Evolutionary conservation across 2,888 invertebrate species (phyloP), one percentile per base, ranked within the genome.

Genomic region (Dicycla oo): DNA sequence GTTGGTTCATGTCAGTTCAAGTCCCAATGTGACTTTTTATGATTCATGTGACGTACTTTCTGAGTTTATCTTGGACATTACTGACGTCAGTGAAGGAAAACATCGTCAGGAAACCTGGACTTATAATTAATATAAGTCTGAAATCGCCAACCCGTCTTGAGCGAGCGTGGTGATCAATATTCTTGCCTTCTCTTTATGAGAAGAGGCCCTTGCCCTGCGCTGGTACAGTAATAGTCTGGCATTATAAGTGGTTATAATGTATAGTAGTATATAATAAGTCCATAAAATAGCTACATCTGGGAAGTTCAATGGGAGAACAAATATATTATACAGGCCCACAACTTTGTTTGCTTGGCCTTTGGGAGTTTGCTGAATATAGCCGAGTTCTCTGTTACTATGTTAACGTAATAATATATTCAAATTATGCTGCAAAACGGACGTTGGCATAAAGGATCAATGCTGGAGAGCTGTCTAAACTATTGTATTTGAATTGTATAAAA

Each of bases 351-450:
- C 20, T 45, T 64, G 34, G 30, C 66, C 63, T 69, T 63, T 23
- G 73, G 69, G 69, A 75, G 64, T 75, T 67, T 26, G 45, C n/a
- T 13, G 60, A 73, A 69, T 72, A 75, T 57, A 43, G 40, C 23
- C 13, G 13, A 61, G 49, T 72, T 58, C 45, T 64, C 63, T 20
- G 51, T 78, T 57, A 72, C 78, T 77, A 57, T 65, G 51, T 43
- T 61, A 62, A 51, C 26, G 8, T 51, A 56, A 78, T 73, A 78
- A 73, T 67, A 53, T 66, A 73, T 78, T 73, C 34, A 73, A 67
- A 78, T 60, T 63, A 73, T 66, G 47, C 43, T 58, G 26, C 13
- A 63, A 67, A 60, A 43, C 34, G 18, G 56, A 47, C 18, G 49
- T 20, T 15, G 3, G 18, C n/a, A 43, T 62, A 63, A 60, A 67